phyloP scores from a whole-genome alignment of 92 coral and sea anemone genomes.

The Isaurus tuberculatus region DNA sequence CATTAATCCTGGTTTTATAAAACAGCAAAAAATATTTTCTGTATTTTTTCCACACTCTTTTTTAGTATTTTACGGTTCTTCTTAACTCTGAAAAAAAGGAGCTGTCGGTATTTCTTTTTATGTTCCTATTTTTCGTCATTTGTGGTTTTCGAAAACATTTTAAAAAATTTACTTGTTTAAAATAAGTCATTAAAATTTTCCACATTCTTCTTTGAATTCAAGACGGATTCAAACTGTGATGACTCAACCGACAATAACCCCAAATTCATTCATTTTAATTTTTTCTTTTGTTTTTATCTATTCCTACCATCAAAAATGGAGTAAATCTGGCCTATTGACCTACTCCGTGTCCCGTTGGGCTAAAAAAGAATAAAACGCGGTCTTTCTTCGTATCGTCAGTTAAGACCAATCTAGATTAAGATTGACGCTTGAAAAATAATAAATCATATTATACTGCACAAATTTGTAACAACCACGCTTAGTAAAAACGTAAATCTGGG shows the following conservation, averaged over 20 bases:
- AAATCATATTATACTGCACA: not conserved
- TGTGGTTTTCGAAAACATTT: not conserved
- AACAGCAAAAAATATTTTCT: not conserved
- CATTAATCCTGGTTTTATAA: not conserved
- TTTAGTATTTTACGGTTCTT: not conserved
- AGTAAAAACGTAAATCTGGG: no score
- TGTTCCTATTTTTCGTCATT: not conserved
- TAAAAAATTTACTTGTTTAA: not conserved
- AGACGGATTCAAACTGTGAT: not conserved
- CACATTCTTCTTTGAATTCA: not conserved
- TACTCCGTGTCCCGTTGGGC: not conserved
- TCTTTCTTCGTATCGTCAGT: not conserved
- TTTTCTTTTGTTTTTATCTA: not conserved
- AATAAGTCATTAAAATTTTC: not conserved
- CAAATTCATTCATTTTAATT: not conserved
- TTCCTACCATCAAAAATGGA: not conserved
- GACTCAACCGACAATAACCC: not conserved
- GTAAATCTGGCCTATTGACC: not conserved
- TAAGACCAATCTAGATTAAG: not conserved
- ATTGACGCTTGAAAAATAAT: not conserved
- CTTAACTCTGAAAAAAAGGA: not conserved
- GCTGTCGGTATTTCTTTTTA: not conserved
- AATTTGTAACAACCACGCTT: not conserved
- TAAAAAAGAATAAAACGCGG: not conserved
- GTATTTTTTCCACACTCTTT: not conserved